Evolutionary conservation across 2,797 vertebrate genomes (phyloP).

Genomic region (Cottoperca gobio): DNA sequence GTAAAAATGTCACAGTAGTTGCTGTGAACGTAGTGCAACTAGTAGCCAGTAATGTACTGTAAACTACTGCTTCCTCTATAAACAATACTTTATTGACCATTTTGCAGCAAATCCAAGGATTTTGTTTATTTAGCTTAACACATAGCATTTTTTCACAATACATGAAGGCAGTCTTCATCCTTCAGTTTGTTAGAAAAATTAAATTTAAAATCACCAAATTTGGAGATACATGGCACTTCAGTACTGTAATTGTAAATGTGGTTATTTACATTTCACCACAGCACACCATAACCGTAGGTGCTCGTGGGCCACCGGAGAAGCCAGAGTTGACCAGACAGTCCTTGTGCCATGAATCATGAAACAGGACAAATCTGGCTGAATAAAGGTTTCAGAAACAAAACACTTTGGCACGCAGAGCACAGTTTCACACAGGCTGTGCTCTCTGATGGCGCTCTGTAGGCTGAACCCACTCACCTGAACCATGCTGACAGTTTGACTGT

Average conservation of each 20-base stretch:
- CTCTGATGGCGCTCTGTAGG: neutral
- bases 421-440: neutral
- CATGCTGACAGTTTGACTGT: neutral
- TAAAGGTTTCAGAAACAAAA: slow-evolving; percentile 5
- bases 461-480: neutral
- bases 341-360: neutral
- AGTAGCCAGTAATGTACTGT: neutral
- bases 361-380: slow-evolving; percentile 1
- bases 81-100: too few relatives aligned
- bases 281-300: neutral
- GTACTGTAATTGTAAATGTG: neutral
- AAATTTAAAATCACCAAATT: neutral
- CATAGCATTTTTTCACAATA: neutral
- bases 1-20: too few relatives aligned
- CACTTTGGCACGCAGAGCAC: neutral
- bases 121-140: neutral
- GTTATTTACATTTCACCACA: neutral
- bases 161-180: neutral
- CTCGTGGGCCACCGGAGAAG: neutral
- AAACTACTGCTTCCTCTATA: too few relatives aligned
- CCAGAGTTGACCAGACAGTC: neutral
- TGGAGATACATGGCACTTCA: neutral
- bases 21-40: neutral
- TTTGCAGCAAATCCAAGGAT: too few relatives aligned
- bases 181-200: neutral